Conservation (phyloP, 1,140 invertebrate genomes). For the Macrobrachium rosenbergii region DNA sequence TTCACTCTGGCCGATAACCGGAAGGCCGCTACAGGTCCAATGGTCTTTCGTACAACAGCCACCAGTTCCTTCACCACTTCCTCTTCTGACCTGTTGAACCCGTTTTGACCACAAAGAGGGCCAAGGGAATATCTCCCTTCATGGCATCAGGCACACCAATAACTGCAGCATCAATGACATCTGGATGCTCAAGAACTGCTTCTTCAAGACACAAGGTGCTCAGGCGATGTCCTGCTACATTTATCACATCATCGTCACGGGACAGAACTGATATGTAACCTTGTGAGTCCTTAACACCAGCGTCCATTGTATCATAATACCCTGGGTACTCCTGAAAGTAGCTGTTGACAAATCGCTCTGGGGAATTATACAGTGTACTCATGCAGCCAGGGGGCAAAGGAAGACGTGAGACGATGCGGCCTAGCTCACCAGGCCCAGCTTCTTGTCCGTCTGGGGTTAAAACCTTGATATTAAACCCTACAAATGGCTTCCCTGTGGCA, state of each 20-base stretch:
- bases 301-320: constrained; percentile 97
- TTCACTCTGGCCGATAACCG: constrained; percentile 81
- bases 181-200: constrained; percentile 84
- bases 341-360: constrained; percentile 83
- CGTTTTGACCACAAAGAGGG: constrained; percentile 82
- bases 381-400: constrained; percentile 91
- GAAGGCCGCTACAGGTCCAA: constrained; percentile 92
- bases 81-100: constrained; percentile 77
- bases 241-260: constrained; percentile 95
- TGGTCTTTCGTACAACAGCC: constrained; percentile 79
- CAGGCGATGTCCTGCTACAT: constrained; percentile 91
- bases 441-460: constrained; percentile 80
- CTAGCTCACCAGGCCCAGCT: constrained; percentile 80
- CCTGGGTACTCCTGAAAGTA: constrained; percentile 88
- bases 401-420: constrained; percentile 85
- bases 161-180: constrained; percentile 87
- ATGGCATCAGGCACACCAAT: constrained; percentile 89
- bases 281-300: constrained; percentile 85
- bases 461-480: constrained; percentile 87
- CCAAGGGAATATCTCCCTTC: constrained; percentile 91
- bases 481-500: constrained; percentile 81
- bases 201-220: constrained; percentile 91
- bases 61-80: constrained; percentile 74
- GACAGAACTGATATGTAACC: constrained; percentile 91
- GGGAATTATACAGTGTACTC: constrained; percentile 84